phyloP scores from a whole-genome alignment of 2,113 vertebrate species.

The Phalacrocorax carbo region DNA sequence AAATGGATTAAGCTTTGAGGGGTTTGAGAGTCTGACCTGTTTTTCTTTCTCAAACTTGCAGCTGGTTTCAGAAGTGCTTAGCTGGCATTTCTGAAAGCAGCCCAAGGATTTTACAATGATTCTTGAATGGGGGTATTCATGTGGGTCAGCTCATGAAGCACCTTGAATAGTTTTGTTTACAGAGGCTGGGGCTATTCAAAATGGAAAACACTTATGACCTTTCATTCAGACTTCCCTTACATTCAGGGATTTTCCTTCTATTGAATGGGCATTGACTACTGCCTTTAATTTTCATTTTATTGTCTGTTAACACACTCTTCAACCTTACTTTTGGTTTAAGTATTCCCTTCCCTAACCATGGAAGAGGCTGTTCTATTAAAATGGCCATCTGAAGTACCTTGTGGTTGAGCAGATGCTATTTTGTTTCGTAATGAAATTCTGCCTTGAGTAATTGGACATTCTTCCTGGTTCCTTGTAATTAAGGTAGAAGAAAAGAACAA shows the following conservation, averaged over 20 bases:
- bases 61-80: constrained; percentile 1
- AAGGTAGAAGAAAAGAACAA: constrained; percentile 33
- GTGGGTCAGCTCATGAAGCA: not conserved
- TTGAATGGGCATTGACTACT: not conserved
- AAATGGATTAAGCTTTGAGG: not conserved
- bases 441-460: constrained; percentile 34
- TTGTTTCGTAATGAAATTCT: constrained; percentile 32
- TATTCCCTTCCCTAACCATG: not conserved
- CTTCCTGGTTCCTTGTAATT: constrained; percentile 43
- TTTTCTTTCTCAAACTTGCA: constrained; percentile 23
- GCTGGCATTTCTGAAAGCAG: constrained; percentile 29
- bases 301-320: not conserved
- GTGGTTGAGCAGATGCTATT: constrained; percentile 39
- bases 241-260: not conserved
- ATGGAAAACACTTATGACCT: not conserved
- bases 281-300: not conserved
- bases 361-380: not conserved
- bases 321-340: not conserved
- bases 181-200: not conserved
- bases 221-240: not conserved
- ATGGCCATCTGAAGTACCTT: constrained; percentile 8
- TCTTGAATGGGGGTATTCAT: not conserved
- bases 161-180: constrained; percentile 7
- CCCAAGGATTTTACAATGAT: not conserved
- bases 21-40: not conserved